Evolutionary conservation across 2,113 vertebrate species (phyloP).

Genomic region (Nesoenas mayeri): DNA sequence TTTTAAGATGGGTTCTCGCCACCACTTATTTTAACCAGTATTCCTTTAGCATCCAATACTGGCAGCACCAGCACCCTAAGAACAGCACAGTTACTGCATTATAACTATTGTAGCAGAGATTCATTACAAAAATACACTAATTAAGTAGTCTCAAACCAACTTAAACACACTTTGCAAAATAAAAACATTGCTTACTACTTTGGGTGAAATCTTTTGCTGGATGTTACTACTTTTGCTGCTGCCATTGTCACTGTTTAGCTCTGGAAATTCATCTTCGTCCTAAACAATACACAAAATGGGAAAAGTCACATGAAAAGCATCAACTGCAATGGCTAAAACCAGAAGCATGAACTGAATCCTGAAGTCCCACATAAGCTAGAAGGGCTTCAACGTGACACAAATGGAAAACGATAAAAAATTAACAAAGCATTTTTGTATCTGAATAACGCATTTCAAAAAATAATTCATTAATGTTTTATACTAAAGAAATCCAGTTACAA

Average conservation of each 20-base stretch:
- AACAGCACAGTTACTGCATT: neutral
- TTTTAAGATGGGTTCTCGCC: neutral
- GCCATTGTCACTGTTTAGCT: conserved; percentile 80
- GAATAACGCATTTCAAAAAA: neutral
- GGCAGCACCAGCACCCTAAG: neutral
- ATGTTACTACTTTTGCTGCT: conserved; percentile 81
- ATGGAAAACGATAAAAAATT: neutral
- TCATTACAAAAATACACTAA: neutral
- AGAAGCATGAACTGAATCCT: neutral
- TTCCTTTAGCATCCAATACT: neutral
- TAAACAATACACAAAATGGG: conserved; percentile 52
- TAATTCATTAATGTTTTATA: neutral
- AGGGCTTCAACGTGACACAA: neutral
- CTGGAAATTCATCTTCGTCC: conserved; percentile 95
- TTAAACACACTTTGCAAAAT: neutral
- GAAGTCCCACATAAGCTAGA: neutral
- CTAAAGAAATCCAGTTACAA: neutral
- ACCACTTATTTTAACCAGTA: neutral
- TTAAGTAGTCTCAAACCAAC: neutral
- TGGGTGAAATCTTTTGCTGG: conserved; percentile 88
- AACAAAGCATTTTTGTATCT: neutral
- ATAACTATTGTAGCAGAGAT: neutral
- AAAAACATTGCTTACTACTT: conserved; percentile 79
- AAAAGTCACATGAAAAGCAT: neutral
- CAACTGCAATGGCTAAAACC: neutral